Conservation (phyloP, 2,797 vertebrate genomes). For the Nasua narica region DNA sequence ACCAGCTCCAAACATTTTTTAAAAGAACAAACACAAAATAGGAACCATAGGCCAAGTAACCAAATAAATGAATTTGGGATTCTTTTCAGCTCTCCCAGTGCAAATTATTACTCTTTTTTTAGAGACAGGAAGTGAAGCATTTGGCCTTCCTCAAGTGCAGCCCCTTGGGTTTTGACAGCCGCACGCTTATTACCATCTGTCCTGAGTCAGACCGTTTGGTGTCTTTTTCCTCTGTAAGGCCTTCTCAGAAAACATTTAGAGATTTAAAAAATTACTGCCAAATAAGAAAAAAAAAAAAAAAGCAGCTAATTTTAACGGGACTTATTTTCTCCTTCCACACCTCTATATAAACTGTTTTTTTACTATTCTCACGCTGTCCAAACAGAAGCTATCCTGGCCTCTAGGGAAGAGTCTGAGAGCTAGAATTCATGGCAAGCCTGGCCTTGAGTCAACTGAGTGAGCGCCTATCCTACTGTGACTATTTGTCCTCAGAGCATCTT, state of each 20-base stretch:
- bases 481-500: background rate
- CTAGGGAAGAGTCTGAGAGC: background rate
- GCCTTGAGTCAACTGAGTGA: background rate
- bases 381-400: background rate
- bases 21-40: conserved; percentile 41
- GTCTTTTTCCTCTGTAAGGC: background rate
- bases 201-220: background rate
- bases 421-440: background rate
- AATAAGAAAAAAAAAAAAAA: background rate
- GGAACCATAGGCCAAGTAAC: background rate
- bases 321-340: background rate
- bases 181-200: background rate
- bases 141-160: background rate
- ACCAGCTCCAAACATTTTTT: background rate
- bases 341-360: background rate
- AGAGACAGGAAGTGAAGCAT: background rate
- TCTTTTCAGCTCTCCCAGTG: background rate
- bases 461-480: background rate
- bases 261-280: background rate
- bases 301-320: background rate
- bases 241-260: background rate
- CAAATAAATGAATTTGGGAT: conserved; percentile 3
- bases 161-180: background rate
- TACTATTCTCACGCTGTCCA: background rate
- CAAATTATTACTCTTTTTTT: background rate